phyloP scores from a whole-genome alignment of 1,140 invertebrate genomes.

The Fopius arisanus region DNA sequence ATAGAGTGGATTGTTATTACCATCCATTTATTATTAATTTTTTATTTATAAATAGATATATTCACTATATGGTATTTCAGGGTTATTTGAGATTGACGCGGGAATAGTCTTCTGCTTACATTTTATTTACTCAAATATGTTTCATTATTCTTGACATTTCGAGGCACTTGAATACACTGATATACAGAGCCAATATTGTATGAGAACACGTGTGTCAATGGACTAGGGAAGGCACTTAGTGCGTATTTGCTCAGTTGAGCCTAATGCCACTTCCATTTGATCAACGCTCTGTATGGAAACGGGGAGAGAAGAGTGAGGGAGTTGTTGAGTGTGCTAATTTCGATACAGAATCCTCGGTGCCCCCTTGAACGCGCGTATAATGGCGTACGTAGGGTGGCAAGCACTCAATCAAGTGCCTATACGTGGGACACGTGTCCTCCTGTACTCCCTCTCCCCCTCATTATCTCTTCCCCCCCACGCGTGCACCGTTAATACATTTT shows the following conservation, averaged over 20 bases:
- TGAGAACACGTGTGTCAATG: slow-evolving; percentile 23
- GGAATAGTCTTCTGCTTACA: neutral
- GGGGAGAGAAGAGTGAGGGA: neutral
- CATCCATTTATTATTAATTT: neutral
- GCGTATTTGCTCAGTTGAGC: slow-evolving; percentile 21
- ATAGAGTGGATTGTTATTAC: too few relatives aligned
- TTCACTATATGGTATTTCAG: too few relatives aligned
- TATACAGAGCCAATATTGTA: slow-evolving; percentile 12
- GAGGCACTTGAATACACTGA: slow-evolving; percentile 4
- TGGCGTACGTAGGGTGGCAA: slow-evolving; percentile 20
- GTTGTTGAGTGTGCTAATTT: slow-evolving; percentile 25
- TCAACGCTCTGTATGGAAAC: neutral
- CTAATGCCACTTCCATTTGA: slow-evolving; percentile 29
- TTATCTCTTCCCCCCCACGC: neutral
- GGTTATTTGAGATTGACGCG: too few relatives aligned
- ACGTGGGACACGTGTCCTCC: slow-evolving; percentile 32
- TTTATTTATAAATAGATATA: too few relatives aligned
- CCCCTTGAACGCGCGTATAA: slow-evolving; percentile 21
- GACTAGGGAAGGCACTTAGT: slow-evolving; percentile 18
- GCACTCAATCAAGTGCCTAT: slow-evolving; percentile 32
- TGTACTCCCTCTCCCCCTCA: neutral
- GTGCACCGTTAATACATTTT: too few relatives aligned
- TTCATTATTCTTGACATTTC: neutral
- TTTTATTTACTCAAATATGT: neutral
- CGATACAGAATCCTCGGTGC: slow-evolving; percentile 20